Evolutionary conservation across 2,113 vertebrate genomes (phyloP).

Genomic region (Ramphastos sulfuratus): DNA sequence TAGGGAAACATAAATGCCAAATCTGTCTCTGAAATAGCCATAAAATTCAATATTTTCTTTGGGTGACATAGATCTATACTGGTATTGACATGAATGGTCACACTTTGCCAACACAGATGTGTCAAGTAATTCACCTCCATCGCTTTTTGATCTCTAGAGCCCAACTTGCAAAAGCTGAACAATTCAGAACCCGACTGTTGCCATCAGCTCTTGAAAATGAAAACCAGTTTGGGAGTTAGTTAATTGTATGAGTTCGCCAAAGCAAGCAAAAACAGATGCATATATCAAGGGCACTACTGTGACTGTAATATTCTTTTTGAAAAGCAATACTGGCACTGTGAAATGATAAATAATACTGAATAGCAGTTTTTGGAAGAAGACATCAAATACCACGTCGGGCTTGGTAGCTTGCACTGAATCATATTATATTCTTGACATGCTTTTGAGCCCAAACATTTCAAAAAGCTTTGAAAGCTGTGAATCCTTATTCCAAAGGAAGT

Average conservation of each 20-base stretch:
- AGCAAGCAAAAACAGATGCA: constrained; percentile 43
- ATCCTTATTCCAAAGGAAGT: constrained; percentile 16
- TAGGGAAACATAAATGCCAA: constrained; percentile 41
- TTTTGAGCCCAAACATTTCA: constrained; percentile 23
- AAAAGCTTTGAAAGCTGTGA: constrained; percentile 29
- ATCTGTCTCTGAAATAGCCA: constrained; percentile 56
- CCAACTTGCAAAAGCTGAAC: constrained; percentile 60
- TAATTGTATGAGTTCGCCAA: constrained; percentile 12
- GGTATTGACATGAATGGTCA: constrained; percentile 67
- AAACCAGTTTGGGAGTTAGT: constrained; percentile 46
- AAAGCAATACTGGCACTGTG: constrained; percentile 2
- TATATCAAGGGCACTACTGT: constrained; percentile 12
- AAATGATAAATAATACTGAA: constrained; percentile 28
- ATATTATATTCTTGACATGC: neutral
- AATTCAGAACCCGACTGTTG: constrained; percentile 24
- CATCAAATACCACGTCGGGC: neutral
- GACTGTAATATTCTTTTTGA: constrained; percentile 18
- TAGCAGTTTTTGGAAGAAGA: constrained; percentile 9
- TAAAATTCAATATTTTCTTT: constrained; percentile 73
- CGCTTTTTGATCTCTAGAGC: constrained; percentile 60
- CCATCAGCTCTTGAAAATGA: constrained; percentile 59
- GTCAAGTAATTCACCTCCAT: constrained; percentile 66
- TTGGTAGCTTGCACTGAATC: constrained; percentile 6
- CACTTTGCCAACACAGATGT: constrained; percentile 67
- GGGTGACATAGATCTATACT: constrained; percentile 69